Conservation (phyloP, 2,888 invertebrate genomes). For the Biston betularia region DNA sequence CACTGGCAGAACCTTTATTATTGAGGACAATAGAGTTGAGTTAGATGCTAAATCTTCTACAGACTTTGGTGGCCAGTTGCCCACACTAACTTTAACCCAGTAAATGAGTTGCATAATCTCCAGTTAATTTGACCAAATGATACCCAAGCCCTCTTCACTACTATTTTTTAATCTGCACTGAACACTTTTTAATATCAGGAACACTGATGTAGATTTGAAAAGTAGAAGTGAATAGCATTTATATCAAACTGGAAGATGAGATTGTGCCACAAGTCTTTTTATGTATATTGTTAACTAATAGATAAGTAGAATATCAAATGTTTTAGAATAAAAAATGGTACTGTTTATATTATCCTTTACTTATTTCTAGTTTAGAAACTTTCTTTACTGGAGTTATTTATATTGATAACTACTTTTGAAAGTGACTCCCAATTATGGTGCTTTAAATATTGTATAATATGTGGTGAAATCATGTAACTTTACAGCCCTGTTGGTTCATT, state of each 20-base stretch:
- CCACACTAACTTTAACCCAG: constrained; percentile 67
- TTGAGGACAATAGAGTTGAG: constrained; percentile 91
- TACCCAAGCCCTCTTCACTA: too few relatives aligned
- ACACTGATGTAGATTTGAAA: too few relatives aligned
- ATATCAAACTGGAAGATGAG: neutral
- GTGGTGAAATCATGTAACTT: too few relatives aligned
- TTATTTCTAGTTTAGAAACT: neutral
- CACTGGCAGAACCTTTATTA: constrained; percentile 90
- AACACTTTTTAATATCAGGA: too few relatives aligned
- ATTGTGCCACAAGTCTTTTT: neutral
- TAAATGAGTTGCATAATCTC: constrained; percentile 40
- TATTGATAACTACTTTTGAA: neutral
- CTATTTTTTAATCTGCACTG: too few relatives aligned
- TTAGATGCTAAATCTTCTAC: constrained; percentile 62
- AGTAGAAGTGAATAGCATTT: too few relatives aligned
- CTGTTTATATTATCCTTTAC: constrained; percentile 35
- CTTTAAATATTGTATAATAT: neutral
- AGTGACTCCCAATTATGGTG: neutral
- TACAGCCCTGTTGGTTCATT: too few relatives aligned
- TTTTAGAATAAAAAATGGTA: constrained; percentile 50
- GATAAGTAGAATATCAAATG: constrained; percentile 55
- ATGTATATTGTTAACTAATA: constrained; percentile 46
- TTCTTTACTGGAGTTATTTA: neutral
- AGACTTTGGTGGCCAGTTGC: constrained; percentile 58
- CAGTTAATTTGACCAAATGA: neutral